Evolutionary conservation across 2,113 vertebrate genomes (phyloP).

Genomic region (Asarcornis scutulata): DNA sequence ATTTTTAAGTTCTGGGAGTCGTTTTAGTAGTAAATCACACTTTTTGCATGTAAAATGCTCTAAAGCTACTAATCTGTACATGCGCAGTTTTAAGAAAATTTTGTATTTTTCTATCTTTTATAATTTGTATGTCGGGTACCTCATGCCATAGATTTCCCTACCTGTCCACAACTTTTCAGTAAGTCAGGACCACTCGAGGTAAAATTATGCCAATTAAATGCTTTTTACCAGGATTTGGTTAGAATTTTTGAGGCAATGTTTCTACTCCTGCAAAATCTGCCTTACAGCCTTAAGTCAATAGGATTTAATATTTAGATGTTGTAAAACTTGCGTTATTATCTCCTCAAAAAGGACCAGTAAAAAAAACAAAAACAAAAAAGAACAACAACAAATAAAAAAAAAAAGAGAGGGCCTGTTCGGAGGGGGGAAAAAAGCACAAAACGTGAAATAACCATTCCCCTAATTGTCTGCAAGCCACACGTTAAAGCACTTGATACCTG

Average conservation of each 20-base stretch:
- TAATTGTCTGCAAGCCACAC: neutral
- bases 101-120: neutral
- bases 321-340: neutral
- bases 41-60: neutral
- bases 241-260: conserved; percentile 25
- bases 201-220: conserved; percentile 15
- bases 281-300: conserved; percentile 6
- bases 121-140: neutral
- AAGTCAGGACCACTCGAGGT: neutral
- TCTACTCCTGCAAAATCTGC: conserved; percentile 25
- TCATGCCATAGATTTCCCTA: neutral
- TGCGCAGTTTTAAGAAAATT: neutral
- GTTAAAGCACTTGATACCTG: neutral
- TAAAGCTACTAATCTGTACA: neutral
- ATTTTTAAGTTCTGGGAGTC: neutral
- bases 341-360: neutral
- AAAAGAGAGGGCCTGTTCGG: neutral
- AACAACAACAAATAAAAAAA: neutral
- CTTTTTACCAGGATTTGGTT: conserved; percentile 32
- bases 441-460: neutral
- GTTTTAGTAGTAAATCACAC: neutral
- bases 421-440: neutral
- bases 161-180: neutral
- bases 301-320: conserved; percentile 30
- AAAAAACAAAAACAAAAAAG: neutral